Base-by-base conservation (phyloP, 2,888 invertebrate species). In the Drosophila picticornis region DNA sequence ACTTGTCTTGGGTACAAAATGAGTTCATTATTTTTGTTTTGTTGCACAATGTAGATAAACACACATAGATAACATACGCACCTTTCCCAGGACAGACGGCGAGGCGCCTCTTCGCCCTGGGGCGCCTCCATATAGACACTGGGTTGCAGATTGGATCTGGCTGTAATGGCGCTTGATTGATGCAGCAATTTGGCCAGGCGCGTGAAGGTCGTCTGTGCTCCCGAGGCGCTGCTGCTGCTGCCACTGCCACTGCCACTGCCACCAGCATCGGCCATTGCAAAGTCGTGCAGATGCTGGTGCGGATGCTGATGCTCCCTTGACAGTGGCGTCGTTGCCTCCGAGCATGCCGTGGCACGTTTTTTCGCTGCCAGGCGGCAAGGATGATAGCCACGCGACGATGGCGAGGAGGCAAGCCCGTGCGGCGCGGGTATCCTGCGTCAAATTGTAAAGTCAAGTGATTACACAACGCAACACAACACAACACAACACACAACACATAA, bases 81-180 rank as follows among this genome's bases (percentile, higher is more conserved):
- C 95, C 94, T 94, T 84, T 94, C 94, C 94, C 94, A 95, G 56
- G 94, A 94, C 71, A 94, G 92, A 61, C 94, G 93, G 64, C 95
- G 92, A 34, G 94, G 94, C 74, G 94, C 93, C 80, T 94, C 94
- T 81, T 94, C 94, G 70, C 91, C 38, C 57, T 62, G 74, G 7
- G 50, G 59, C 76, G 75, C 75, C 32, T 81, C 77, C 90, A 91
- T 71, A 85, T 83, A 62, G 86, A 93, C 34, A 76, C 50, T 13
- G 78, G 80, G 87, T 52, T 83, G 80, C 63, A 85, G 90, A 66
- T 77, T 88, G 74, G 88, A 79, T 78, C 73, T 84, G 72, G 59
- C 71, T 59, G 83, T 68, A 77, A 84, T 84, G 72, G 81, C 75
- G 72, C 88, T 91, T 75, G 91, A 87, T 83, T 92, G 91, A 90